A percentile compares a stretch with the other conserved stretches of the same genome.
These are phyloP conservation scores for Lepidocolaptes lacrymiger DNA, from an alignment of 2,797 vertebrate genomes.

Conservation along the genomic window DNA sequence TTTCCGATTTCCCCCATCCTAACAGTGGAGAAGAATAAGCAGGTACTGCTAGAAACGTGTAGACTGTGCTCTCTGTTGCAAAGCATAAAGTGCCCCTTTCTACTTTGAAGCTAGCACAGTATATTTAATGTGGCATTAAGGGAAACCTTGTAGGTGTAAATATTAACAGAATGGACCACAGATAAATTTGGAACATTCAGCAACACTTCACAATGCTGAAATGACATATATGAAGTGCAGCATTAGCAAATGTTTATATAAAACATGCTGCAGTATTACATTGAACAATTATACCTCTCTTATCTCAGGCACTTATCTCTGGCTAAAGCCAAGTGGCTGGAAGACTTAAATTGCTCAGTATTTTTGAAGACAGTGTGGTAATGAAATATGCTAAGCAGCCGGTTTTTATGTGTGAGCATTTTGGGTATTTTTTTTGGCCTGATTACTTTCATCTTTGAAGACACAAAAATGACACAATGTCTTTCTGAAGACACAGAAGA, in stretches of 20 bases:
- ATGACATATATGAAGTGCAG: background rate
- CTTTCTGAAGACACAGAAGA: background rate
- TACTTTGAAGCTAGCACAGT: background rate
- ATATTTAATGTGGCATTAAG: background rate
- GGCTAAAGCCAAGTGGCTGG: constrained; percentile 42
- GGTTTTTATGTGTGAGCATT: background rate
- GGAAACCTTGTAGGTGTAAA: background rate
- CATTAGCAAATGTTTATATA: constrained; percentile 36
- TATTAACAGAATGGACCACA: background rate
- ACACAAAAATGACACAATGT: background rate
- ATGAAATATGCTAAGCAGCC: constrained; percentile 47
- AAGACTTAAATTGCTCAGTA: constrained; percentile 43
- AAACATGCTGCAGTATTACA: background rate
- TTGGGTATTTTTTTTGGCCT: constrained; percentile 8
- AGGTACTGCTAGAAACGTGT: background rate
- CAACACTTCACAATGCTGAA: constrained; percentile 29
- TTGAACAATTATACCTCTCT: constrained; percentile 10
- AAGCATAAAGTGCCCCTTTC: background rate
- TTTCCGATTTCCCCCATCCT: background rate
- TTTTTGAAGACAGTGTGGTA: constrained; percentile 47
- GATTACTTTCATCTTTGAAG: background rate
- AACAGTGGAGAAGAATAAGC: background rate
- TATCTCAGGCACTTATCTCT: constrained; percentile 36
- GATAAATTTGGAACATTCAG: background rate
- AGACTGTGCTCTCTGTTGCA: background rate